Evolutionary conservation across 2,888 invertebrate genomes (phyloP).

Genomic region (Ephialtes manifestator): DNA sequence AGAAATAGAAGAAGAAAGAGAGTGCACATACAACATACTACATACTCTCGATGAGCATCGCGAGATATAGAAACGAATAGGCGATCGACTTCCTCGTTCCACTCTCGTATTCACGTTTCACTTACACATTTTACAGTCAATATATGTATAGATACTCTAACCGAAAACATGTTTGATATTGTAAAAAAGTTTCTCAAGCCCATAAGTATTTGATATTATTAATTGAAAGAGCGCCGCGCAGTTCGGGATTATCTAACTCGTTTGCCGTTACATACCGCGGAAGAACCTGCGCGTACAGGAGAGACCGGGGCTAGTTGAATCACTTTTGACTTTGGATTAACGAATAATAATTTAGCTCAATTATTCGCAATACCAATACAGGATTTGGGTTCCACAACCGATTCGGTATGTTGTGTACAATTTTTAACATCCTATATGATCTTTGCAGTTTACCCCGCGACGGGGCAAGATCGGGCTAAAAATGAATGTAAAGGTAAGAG

Average conservation of each 20-base stretch:
- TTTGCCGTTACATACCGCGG: conserved; percentile 37
- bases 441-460: too few species aligned
- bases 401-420: too few species aligned
- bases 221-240: conserved; percentile 20
- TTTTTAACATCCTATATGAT: too few species aligned
- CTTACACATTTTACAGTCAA: conserved; percentile 11
- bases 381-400: too few species aligned
- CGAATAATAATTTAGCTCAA: too few species aligned
- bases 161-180: conserved; percentile 37
- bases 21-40: conserved; percentile 13
- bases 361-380: too few species aligned
- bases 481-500: too few species aligned
- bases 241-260: conserved; percentile 40
- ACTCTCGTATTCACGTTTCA: conserved; percentile 60
- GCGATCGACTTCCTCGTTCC: conserved; percentile 69
- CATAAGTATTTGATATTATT: conserved; percentile 34
- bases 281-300: conserved; percentile 1
- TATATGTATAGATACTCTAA: conserved; percentile 2
- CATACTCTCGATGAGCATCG: conserved; percentile 35
- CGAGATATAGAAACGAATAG: conserved; percentile 28
- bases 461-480: too few species aligned
- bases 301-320: too few species aligned
- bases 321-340: too few species aligned
- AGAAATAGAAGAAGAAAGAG: conserved; percentile 4
- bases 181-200: not conserved